These are phyloP conservation scores for Alsophila aescularia DNA, from an alignment of 2,888 invertebrate genomes.

Conservation along the genomic window DNA sequence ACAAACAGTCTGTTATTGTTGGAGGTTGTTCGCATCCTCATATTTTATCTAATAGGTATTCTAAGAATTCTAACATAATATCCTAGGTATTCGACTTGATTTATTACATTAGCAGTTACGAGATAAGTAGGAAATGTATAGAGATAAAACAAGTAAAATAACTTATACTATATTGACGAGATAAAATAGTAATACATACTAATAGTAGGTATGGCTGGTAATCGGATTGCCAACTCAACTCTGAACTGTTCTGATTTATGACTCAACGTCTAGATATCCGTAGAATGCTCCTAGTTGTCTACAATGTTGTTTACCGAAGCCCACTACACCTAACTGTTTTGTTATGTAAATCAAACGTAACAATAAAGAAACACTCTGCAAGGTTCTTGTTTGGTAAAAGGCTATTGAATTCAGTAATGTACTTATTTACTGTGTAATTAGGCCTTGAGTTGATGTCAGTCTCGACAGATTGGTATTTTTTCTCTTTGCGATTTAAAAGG, in stretches of 20 bases:
- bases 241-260: conserved; percentile 24
- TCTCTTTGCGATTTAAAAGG: no score
- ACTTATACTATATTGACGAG: background rate
- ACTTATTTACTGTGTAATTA: no score
- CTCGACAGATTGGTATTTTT: no score
- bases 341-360: background rate
- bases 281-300: conserved; percentile 35
- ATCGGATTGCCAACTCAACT: conserved; percentile 30
- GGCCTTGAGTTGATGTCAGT: no score
- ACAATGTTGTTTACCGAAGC: background rate
- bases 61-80: background rate
- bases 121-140: no score
- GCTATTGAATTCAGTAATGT: no score
- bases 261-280: conserved; percentile 23
- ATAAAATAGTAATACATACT: background rate
- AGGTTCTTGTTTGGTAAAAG: no score
- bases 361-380: no score
- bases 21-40: conserved; percentile 2
- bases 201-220: background rate
- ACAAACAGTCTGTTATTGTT: no score
- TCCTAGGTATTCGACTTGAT: conserved; percentile 2
- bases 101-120: background rate
- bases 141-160: no score
- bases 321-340: background rate
- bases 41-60: no score